A percentile compares a stretch with the other conserved stretches of the same genome.
These are phyloP conservation scores for Akabosia matsudoensis DNA, from an alignment of 1,140 invertebrate genomes.

Conservation along the genomic window DNA sequence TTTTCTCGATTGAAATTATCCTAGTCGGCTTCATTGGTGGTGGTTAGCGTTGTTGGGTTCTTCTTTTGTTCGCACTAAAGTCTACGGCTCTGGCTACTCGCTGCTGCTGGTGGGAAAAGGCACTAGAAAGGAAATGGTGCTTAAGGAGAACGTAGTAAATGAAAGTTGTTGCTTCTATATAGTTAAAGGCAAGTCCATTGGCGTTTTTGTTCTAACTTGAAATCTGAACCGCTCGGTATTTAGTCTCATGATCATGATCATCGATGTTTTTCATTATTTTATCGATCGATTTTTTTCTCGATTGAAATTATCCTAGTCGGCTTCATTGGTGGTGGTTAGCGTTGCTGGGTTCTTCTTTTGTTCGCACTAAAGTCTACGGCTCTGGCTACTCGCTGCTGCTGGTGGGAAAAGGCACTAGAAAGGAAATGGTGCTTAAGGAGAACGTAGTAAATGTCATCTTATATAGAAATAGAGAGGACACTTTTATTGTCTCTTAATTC, in stretches of 20 bases:
- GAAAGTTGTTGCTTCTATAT: background rate
- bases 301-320: conserved; percentile 3
- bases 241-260: no score
- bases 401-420: background rate
- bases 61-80: no score
- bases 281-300: background rate
- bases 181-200: background rate
- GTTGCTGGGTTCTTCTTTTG: background rate
- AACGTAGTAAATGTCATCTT: background rate
- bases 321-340: background rate
- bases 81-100: background rate
- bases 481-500: conserved; percentile 17
- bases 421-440: background rate
- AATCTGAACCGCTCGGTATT: background rate
- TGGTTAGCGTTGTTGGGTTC: background rate
- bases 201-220: background rate
- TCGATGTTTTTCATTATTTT: background rate
- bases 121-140: background rate
- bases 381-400: background rate
- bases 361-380: no score
- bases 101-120: background rate
- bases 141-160: background rate
- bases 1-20: conserved; percentile 8
- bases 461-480: background rate
- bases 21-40: background rate